Conservation (phyloP, 2,797 vertebrate species). For the Naso thynnoides region DNA sequence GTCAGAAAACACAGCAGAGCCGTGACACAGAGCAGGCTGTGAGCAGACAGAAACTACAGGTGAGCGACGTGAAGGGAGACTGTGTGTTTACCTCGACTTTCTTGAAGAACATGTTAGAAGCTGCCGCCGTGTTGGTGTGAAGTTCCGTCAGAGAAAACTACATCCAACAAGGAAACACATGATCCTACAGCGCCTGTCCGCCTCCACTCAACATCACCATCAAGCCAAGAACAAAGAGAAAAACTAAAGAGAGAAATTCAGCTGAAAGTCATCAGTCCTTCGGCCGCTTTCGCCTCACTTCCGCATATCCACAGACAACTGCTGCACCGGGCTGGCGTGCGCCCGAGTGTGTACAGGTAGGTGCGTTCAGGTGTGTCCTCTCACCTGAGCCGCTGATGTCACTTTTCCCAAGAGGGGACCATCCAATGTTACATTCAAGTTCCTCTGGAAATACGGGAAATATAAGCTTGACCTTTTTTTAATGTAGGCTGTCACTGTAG, state of each 20-base stretch:
- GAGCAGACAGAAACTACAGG: too few species aligned
- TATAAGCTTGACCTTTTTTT: neutral
- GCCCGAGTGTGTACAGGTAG: neutral
- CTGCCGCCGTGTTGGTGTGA: neutral
- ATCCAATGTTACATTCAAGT: neutral
- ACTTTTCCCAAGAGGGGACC: fast-evolving
- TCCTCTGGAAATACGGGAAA: neutral
- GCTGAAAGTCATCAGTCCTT: neutral
- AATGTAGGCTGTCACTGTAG: too few species aligned
- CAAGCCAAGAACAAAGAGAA: too few species aligned
- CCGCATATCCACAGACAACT: conserved; percentile 16
- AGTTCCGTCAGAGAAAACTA: neutral
- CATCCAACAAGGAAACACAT: neutral
- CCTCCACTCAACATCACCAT: neutral
- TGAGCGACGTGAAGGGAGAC: too few species aligned
- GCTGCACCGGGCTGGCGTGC: neutral
- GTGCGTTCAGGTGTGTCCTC: neutral
- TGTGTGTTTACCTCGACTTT: conserved; percentile 43
- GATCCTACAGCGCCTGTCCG: neutral
- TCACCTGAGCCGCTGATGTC: conserved; percentile 27
- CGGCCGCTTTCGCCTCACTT: conserved; percentile 1
- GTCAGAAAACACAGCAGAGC: too few species aligned
- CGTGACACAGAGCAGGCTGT: too few species aligned
- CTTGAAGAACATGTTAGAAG: conserved; percentile 45
- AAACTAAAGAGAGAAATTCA: too few species aligned